Percentiles rank a stretch among this genome's conserved stretches.
These are phyloP conservation scores for Masnerella sp. DNA, from an alignment of 2,888 invertebrate species.

Conservation along the genomic window DNA sequence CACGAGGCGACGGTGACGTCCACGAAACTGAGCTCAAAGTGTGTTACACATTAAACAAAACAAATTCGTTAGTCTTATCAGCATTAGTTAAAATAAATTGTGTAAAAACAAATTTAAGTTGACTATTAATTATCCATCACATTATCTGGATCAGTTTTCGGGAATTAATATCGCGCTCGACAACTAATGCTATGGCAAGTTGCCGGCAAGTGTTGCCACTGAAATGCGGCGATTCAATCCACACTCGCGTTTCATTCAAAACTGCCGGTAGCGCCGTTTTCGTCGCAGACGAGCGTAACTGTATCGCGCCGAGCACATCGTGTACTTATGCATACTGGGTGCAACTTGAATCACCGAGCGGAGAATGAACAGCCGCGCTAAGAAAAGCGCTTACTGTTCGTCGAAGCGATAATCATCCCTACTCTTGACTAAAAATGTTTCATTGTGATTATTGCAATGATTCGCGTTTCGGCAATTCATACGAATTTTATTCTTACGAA, in stretches of 20 bases:
- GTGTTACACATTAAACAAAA: slow-evolving; percentile 27
- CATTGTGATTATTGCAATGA: too few relatives aligned
- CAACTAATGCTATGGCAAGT: slow-evolving; percentile 1
- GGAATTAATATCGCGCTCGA: neutral
- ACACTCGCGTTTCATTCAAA: neutral
- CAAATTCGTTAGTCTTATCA: slow-evolving; percentile 28
- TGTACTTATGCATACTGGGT: too few relatives aligned
- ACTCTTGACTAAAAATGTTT: too few relatives aligned
- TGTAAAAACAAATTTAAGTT: slow-evolving; percentile 15
- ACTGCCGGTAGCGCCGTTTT: too few relatives aligned
- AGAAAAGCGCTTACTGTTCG: slow-evolving; percentile 53
- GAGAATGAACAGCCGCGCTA: slow-evolving; percentile 60
- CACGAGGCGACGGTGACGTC: neutral
- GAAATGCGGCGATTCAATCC: too few relatives aligned
- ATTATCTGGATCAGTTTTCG: slow-evolving; percentile 23
- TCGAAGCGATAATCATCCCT: too few relatives aligned
- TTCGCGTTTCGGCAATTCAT: too few relatives aligned
- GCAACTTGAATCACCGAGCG: slow-evolving; percentile 66
- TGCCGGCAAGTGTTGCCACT: neutral
- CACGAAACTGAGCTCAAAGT: slow-evolving; percentile 4
- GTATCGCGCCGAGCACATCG: too few relatives aligned
- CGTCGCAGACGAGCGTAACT: too few relatives aligned
- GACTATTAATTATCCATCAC: slow-evolving; percentile 21
- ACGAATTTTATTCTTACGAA: too few relatives aligned
- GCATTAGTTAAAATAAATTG: slow-evolving; percentile 19